Conservation (phyloP, 2,797 vertebrate genomes). For the Leptoclinus maculatus region DNA sequence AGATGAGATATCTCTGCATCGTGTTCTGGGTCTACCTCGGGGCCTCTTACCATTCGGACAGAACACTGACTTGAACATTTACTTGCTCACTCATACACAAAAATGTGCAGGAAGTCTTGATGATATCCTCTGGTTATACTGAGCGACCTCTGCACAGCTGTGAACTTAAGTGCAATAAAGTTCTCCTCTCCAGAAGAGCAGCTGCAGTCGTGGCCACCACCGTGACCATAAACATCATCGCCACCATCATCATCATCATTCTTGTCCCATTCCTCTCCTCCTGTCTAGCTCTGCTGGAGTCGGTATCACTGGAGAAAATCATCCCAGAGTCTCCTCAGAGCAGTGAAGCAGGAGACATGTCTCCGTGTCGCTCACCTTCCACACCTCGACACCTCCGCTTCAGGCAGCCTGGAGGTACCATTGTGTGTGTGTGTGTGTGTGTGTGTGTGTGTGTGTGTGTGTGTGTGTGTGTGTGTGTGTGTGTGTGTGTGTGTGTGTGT, state of each 20-base stretch:
- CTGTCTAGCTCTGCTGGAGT: constrained; percentile 89
- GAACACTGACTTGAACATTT: neutral
- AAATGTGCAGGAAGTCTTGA: neutral
- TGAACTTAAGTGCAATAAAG: constrained; percentile 1
- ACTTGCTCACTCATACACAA: neutral
- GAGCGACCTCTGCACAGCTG: neutral
- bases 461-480: constrained; percentile 15
- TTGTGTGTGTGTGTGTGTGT: constrained; percentile 10
- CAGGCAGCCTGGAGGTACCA: constrained; percentile 90
- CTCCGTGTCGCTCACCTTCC: constrained; percentile 93
- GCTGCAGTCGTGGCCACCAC: neutral
- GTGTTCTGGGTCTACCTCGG: too few species aligned
- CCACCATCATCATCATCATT: neutral
- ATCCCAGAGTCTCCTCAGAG: constrained; percentile 87
- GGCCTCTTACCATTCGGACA: too few species aligned
- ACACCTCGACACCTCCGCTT: constrained; percentile 96
- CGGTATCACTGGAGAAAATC: constrained; percentile 89
- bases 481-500: constrained; percentile 13
- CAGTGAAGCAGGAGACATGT: constrained; percentile 88
- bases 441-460: constrained; percentile 15
- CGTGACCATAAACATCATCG: neutral
- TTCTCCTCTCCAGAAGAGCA: constrained; percentile 9
- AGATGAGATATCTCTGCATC: neutral
- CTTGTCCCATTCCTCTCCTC: constrained; percentile 17
- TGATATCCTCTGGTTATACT: neutral